These are phyloP conservation scores for Nyctereutes procyonoides DNA, from an alignment of 2,113 vertebrate genomes.

Conservation along the genomic window DNA sequence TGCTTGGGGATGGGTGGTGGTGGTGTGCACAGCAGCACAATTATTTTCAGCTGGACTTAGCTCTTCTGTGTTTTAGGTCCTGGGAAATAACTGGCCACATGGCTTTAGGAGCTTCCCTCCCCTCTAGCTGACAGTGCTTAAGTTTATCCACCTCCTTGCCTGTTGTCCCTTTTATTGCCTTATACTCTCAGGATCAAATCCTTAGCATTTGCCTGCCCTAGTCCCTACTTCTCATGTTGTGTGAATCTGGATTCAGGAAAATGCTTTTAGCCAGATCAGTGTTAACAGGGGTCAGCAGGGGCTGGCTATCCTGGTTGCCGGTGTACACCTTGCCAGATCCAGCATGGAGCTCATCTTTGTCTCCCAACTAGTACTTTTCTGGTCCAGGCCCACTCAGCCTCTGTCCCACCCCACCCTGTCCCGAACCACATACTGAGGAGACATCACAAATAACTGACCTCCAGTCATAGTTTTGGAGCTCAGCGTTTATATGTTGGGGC, in stretches of 20 bases:
- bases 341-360: background rate
- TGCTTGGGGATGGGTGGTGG: background rate
- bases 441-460: background rate
- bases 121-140: background rate
- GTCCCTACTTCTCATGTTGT: background rate
- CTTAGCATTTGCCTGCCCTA: background rate
- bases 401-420: background rate
- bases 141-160: background rate
- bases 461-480: background rate
- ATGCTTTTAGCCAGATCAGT: background rate
- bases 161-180: background rate
- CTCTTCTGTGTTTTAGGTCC: background rate
- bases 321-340: rapidly evolving
- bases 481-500: background rate
- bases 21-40: background rate
- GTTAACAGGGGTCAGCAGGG: background rate
- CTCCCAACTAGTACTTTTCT: background rate
- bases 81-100: background rate
- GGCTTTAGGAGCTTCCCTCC: background rate
- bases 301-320: background rate
- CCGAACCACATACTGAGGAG: background rate
- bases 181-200: background rate
- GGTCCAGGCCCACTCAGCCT: background rate
- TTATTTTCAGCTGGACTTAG: background rate
- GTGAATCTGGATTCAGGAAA: background rate